Evolutionary conservation across 2,888 invertebrate species (phyloP).

Genomic region (Ormyrus labotus): DNA sequence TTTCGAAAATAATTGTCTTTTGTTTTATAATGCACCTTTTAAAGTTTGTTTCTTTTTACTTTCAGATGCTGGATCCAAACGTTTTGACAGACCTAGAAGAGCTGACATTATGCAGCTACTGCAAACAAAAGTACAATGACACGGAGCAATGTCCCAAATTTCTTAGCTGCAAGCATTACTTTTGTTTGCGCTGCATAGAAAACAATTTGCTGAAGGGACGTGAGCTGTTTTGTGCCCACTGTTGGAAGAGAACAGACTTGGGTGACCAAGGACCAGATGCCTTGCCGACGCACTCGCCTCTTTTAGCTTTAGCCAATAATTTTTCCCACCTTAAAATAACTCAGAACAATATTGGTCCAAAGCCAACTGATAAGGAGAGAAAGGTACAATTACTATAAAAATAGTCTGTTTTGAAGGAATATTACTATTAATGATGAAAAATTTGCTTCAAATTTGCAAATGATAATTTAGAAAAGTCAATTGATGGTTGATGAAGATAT

Average conservation of each 20-base stretch:
- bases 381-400: slow-evolving; percentile 67
- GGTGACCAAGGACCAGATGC: slow-evolving; percentile 83
- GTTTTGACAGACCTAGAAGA: slow-evolving; percentile 84
- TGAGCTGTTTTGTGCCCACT: slow-evolving; percentile 84
- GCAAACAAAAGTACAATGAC: slow-evolving; percentile 86
- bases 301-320: slow-evolving; percentile 82
- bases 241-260: slow-evolving; percentile 85
- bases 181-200: slow-evolving; percentile 86
- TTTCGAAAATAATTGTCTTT: neutral
- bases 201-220: slow-evolving; percentile 82
- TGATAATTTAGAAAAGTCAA: neutral
- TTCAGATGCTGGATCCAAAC: slow-evolving; percentile 79
- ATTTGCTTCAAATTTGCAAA: neutral
- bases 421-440: neutral
- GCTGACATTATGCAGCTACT: slow-evolving; percentile 85
- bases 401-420: neutral
- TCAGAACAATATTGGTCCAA: slow-evolving; percentile 68
- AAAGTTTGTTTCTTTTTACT: slow-evolving; percentile 38
- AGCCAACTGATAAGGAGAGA: slow-evolving; percentile 75
- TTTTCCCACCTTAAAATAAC: slow-evolving; percentile 79
- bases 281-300: slow-evolving; percentile 83
- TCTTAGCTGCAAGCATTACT: slow-evolving; percentile 86
- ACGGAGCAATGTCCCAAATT: slow-evolving; percentile 84
- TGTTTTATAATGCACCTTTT: neutral
- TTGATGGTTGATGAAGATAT: neutral